A percentile compares a stretch with the other conserved stretches of the same genome.
Conservation (phyloP, 2,113 vertebrate species). For the Lamprotornis superbus region DNA sequence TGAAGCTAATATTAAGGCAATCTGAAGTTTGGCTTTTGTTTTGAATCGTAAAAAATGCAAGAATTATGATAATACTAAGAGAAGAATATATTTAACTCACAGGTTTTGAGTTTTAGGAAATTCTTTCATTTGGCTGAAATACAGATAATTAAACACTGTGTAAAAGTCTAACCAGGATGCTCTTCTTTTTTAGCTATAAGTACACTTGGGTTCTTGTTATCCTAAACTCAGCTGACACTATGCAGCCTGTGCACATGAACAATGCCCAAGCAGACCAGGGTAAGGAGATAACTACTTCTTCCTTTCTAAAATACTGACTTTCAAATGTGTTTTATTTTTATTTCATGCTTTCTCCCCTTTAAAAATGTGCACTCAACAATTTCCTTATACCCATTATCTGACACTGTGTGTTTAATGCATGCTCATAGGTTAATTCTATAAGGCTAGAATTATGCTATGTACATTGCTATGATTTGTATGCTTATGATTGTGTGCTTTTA, state of each 20-base stretch:
- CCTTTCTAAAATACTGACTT: neutral
- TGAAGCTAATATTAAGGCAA: neutral
- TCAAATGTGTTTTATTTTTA: neutral
- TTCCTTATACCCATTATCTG: neutral
- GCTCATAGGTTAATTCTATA: neutral
- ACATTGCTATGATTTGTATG: neutral
- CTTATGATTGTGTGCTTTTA: neutral
- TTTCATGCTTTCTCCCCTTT: neutral
- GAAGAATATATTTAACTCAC: neutral
- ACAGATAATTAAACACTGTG: neutral
- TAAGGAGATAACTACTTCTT: neutral
- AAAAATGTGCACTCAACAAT: neutral
- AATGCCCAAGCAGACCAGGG: accelerated
- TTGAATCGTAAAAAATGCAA: neutral
- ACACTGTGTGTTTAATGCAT: neutral
- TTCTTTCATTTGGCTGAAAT: neutral
- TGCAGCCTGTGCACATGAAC: neutral
- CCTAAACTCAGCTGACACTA: neutral
- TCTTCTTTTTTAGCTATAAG: neutral
- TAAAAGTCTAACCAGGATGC: neutral
- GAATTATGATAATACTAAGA: neutral
- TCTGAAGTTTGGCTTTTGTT: neutral
- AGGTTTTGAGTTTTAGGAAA: neutral
- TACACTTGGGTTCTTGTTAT: neutral
- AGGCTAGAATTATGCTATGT: neutral